A percentile compares a stretch with the other conserved stretches of the same genome.
phyloP scores from a whole-genome alignment of 2,888 invertebrate genomes.

The Amorpha juglandis region DNA sequence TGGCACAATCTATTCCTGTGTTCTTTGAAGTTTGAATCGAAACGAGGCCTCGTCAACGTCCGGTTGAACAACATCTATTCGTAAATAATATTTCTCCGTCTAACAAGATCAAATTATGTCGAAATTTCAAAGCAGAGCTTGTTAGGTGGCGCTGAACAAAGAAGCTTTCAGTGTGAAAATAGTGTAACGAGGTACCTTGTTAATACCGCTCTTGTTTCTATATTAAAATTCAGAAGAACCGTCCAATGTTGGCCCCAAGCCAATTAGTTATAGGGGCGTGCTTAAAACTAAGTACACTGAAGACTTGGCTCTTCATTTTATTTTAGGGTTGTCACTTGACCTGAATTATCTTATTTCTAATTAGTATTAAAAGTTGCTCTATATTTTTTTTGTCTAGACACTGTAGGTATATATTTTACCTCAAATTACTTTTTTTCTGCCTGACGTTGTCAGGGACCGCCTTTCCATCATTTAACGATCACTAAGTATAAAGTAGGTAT shows the following conservation, averaged over 20 bases:
- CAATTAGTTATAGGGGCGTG: conserved; percentile 53
- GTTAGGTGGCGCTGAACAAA: conserved; percentile 62
- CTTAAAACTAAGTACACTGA: conserved; percentile 24
- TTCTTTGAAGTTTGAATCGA: conserved; percentile 11
- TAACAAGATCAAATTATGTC: conserved; percentile 48
- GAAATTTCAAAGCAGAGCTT: conserved; percentile 53
- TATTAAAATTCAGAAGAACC: conserved; percentile 65
- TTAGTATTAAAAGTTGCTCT: background rate
- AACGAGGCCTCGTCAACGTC: conserved; percentile 18
- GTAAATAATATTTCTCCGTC: conserved; percentile 31
- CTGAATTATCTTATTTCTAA: background rate
- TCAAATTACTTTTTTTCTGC: too few relatives aligned
- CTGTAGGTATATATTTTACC: background rate
- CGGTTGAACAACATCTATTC: conserved; percentile 41
- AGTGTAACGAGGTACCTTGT: conserved; percentile 67
- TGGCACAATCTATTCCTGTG: conserved; percentile 14
- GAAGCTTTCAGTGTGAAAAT: conserved; percentile 67
- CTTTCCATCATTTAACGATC: too few relatives aligned
- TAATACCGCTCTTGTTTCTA: conserved; percentile 61
- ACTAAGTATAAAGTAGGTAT: too few relatives aligned
- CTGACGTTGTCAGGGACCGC: too few relatives aligned
- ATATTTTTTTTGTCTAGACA: background rate
- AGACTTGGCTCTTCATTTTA: conserved; percentile 15
- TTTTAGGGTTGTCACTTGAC: background rate
- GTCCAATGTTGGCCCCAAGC: conserved; percentile 60